Evolutionary conservation across 2,113 vertebrate species (phyloP), one percentile per base, ranked within the genome.

Genomic region (Seriola dumerili): DNA sequence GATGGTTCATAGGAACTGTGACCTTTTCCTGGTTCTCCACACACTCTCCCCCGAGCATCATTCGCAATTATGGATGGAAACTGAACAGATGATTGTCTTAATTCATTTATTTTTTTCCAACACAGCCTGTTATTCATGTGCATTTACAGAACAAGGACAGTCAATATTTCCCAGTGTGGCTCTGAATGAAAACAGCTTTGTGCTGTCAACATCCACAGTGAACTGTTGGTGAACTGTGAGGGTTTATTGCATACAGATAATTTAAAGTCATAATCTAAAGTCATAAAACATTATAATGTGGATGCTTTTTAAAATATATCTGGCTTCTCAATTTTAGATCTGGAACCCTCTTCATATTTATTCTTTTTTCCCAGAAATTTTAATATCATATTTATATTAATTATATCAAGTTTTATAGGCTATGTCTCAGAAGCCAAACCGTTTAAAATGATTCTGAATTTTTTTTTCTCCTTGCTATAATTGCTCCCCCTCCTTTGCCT

Each of bases 41-140:
- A 73, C 16, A 68, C 5, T 34, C 23, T 59, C 25, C 64, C 17
- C 4, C 29, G 42, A 42, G 46, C 58, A 17, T 62, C 42, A 61
- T 81, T 75, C 13, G 46, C 23, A 73, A 25, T 77, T 25, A 66
- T 54, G 16, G 19, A 46, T 77, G 50, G 64, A 74, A 82, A 72
- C 61, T 55, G 42, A 68, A 70, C 16, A 46, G 55, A 75, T 74
- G 17, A 80, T 44, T 72, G 7, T 67, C 48, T 59, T 62, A 25
- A 76, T 79, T 72, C 6, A 29, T 55, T 81, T 32, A 46, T 38
- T 25, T 59, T 32, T 58, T 38, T 29, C 59, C 29, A 36, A 17
- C 44, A 64, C 75, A 50, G 48, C 42, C 21, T 83, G 21, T 57
- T 21, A 80, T 55, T 81, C 34, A 25, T 75, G 14, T 46, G 3